phyloP scores from a whole-genome alignment of 2,888 invertebrate species.

The Pseudococcus jackbeardsleyi region DNA sequence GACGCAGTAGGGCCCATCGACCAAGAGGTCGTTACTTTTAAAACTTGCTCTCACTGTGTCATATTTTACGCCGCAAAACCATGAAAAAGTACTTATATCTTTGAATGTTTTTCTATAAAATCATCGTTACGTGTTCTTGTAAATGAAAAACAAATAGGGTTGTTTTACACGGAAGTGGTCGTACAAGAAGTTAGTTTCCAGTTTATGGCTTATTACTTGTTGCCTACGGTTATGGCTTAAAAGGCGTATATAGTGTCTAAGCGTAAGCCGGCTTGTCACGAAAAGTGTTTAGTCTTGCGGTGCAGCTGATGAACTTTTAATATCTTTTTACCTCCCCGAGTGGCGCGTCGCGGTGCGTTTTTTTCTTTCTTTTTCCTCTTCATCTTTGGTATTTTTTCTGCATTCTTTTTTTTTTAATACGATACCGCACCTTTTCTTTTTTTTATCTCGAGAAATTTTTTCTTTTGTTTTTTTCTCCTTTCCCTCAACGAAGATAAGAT shows the following conservation, averaged over 20 bases:
- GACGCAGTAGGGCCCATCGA: not conserved
- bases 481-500: constrained; percentile 41
- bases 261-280: constrained; percentile 59
- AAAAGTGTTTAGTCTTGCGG: constrained; percentile 64
- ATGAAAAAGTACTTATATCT: constrained; percentile 45
- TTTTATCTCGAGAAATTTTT: not conserved
- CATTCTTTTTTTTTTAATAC: constrained; percentile 47
- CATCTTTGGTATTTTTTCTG: not conserved
- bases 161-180: constrained; percentile 63
- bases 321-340: constrained; percentile 61
- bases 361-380: not conserved
- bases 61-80: constrained; percentile 24
- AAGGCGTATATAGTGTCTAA: constrained; percentile 46
- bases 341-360: not conserved
- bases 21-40: not conserved
- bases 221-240: constrained; percentile 60
- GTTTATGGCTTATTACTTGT: constrained; percentile 65
- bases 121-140: constrained; percentile 60
- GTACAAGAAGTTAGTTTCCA: constrained; percentile 61
- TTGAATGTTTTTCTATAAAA: constrained; percentile 59
- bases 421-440: constrained; percentile 38
- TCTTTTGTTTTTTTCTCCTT: constrained; percentile 45
- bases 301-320: constrained; percentile 65
- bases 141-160: constrained; percentile 64
- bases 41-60: not conserved